Percentiles rank a stretch among this genome's conserved stretches.
These are phyloP conservation scores for Chionodraco myersi DNA, from an alignment of 2,113 vertebrate genomes.

Conservation along the genomic window DNA sequence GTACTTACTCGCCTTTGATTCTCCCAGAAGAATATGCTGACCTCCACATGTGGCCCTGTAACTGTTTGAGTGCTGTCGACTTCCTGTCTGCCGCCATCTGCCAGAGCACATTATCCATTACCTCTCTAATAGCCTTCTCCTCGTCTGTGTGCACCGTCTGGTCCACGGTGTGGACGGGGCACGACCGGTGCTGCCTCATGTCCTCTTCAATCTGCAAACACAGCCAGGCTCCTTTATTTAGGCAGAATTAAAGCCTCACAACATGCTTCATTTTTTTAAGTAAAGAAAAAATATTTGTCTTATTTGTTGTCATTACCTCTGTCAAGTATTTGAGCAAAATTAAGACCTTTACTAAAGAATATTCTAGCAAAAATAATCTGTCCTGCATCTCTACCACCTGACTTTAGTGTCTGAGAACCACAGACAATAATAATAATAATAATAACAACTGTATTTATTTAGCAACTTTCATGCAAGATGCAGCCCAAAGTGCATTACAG, in stretches of 20 bases:
- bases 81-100: slow-evolving; percentile 97
- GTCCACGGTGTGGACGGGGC: slow-evolving; percentile 87
- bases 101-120: slow-evolving; percentile 92
- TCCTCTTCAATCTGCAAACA: slow-evolving; percentile 91
- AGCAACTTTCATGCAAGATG: too few species aligned
- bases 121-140: slow-evolving; percentile 89
- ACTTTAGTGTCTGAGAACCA: background rate
- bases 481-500: too few species aligned
- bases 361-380: too few species aligned
- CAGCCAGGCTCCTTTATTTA: background rate
- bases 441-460: too few species aligned
- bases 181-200: slow-evolving; percentile 86
- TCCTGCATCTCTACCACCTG: too few species aligned
- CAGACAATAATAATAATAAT: too few species aligned
- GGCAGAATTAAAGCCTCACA: background rate
- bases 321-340: background rate
- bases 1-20: slow-evolving; percentile 96
- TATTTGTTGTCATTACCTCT: background rate
- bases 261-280: background rate
- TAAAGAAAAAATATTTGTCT: background rate
- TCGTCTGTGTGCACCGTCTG: slow-evolving; percentile 87
- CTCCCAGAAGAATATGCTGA: slow-evolving; percentile 88
- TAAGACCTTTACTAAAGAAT: background rate
- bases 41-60: slow-evolving; percentile 98
- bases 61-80: slow-evolving; percentile 94